Evolutionary conservation across 2,888 invertebrate genomes (phyloP), one percentile per base, ranked within the genome.

Genomic region (Drosophila kambysellisi): DNA sequence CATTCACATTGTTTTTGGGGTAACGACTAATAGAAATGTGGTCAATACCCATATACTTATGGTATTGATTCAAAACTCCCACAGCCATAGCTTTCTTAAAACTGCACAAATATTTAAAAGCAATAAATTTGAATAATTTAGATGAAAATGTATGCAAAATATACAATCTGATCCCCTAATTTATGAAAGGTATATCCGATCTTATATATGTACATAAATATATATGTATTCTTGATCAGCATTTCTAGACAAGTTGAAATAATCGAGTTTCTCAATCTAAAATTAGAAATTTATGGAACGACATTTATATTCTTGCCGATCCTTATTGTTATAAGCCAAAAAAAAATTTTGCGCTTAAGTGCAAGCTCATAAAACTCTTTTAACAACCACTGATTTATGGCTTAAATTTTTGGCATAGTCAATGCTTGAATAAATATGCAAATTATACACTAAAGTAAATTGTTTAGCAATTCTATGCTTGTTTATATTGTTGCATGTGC

Each of bases 401-500:
- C 4, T 8, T 8, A 15, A 46, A 46, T 25, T 46, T 15, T 35
- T 25, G 1, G 6, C 20, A 54, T 29, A 25, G 7, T 37, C 8
- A 54, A 35, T 35, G 53, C 15, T 35, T 35, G 4, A 25, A 15
- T 25, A 25, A 35, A 25, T 25, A n/a, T 54, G 17, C 33, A 29
- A 54, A 15, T 15, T 30, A 25, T 39, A 50, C 25, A 37, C 39
- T 33, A 12, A 29, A 52, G n/a, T 39, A 32, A 58, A 20, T 9
- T 4, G 25, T 29, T 54, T 39, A 39, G 32, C 17, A 20, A n/a
- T 41, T 5, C n/a, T 33, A 46, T 57, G 25, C 39, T 61, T 52
- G 37, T 71, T 70, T 32, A 8, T 17, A 29, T 20, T 25, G 11
- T 56, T 25, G 12, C 11, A 53, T 57, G n/a, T 32, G 30, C n/a